Evolutionary conservation across 2,113 vertebrate species (phyloP).

Genomic region (Anas platyrhynchos): DNA sequence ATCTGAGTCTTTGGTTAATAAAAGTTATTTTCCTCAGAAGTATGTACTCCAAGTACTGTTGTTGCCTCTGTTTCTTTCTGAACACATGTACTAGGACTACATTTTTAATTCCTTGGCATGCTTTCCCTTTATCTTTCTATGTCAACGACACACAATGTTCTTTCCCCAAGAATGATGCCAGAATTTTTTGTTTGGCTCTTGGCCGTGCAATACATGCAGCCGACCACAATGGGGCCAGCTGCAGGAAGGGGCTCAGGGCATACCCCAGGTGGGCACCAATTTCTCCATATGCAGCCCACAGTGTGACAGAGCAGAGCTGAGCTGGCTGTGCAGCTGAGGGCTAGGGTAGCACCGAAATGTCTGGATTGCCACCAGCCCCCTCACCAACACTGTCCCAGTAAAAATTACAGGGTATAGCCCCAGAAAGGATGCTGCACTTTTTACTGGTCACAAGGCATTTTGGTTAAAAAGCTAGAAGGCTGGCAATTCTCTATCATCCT

Average conservation of each 20-base stretch:
- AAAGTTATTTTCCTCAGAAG: background rate
- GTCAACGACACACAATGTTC: background rate
- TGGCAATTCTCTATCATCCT: background rate
- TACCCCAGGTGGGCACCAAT: fast-evolving
- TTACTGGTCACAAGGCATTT: background rate
- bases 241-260: background rate
- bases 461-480: background rate
- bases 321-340: background rate
- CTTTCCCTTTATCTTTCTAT: background rate
- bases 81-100: background rate
- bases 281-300: fast-evolving
- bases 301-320: background rate
- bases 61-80: background rate
- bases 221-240: background rate
- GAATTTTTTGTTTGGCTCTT: background rate
- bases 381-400: background rate
- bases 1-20: background rate
- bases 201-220: fast-evolving
- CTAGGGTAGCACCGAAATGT: background rate
- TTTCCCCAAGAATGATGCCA: background rate
- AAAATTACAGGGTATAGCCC: fast-evolving
- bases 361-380: background rate
- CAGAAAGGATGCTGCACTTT: background rate
- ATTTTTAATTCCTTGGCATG: background rate
- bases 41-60: background rate